A percentile compares a stretch with the other conserved stretches of the same genome.
Evolutionary conservation across 2,113 vertebrate species (phyloP).

Genomic region (Pleuronectes platessa): DNA sequence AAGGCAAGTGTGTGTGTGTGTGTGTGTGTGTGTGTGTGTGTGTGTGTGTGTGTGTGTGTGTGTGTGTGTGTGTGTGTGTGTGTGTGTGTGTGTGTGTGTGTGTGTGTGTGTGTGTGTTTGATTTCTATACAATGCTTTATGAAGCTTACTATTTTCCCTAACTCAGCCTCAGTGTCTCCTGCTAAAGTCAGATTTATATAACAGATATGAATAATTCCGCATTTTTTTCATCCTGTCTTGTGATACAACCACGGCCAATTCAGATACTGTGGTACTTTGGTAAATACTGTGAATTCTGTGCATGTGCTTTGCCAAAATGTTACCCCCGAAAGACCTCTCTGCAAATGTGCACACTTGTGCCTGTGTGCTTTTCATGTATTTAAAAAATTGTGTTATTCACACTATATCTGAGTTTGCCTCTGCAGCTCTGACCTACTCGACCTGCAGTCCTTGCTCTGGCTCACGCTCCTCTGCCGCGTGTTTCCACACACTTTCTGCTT

Average conservation of each 20-base stretch:
- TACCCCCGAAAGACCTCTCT: constrained; percentile 16
- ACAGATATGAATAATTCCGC: constrained; percentile 51
- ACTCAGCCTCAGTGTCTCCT: constrained; percentile 27
- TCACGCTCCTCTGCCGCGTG: constrained; percentile 11
- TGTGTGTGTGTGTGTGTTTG: neutral
- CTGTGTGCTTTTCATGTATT: constrained; percentile 3
- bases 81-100: neutral
- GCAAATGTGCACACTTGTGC: neutral
- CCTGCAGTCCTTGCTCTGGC: constrained; percentile 46
- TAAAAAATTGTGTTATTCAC: constrained; percentile 18
- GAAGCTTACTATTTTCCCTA: constrained; percentile 32
- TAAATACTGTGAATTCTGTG: constrained; percentile 13
- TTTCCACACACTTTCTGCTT: constrained; percentile 1
- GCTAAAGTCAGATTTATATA: constrained; percentile 53
- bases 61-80: constrained; percentile 11
- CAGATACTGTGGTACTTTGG: constrained; percentile 17
- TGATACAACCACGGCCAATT: constrained; percentile 56
- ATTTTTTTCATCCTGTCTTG: constrained; percentile 43
- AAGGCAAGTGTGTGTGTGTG: constrained; percentile 7
- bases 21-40: neutral
- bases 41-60: constrained; percentile 15
- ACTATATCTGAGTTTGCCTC: constrained; percentile 50
- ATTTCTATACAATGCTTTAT: constrained; percentile 16
- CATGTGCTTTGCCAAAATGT: neutral
- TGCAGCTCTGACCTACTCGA: constrained; percentile 38